Base-by-base conservation (phyloP, 23 tunicate species). In the Styela clava region DNA sequence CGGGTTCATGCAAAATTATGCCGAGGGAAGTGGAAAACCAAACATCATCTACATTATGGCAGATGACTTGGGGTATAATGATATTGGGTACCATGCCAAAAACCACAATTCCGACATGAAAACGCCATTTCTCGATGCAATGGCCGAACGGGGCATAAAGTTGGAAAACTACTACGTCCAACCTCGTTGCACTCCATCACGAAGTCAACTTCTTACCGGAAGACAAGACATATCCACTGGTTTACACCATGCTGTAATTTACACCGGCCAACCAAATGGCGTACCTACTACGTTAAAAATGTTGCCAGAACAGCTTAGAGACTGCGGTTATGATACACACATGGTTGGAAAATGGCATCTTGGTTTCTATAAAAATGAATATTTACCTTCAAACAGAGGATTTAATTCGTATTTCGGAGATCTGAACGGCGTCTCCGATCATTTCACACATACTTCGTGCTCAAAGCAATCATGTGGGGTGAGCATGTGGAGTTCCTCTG, bases 301-400 rank as follows among this genome's bases (percentile, higher is more conserved):
- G 20, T 76, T 87, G 63, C 92, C 92, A 30, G 78, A 87, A 69
- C 82, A 74, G 19, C 51, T 87, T n/a, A 74, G 76, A 64, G 23
- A 78, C 22, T 89, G 95, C 61, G 95, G 95, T 7, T 89, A 89
- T 67, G 78, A 67, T 52, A 89, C 95, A 37, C 82, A 85, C 34
- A 89, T 89, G 95, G 70, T 89, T 61, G 95, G 95, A 29, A 89
- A 89, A 69, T 89, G 95, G 93, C 93, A 88, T 69, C 87, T 88
- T 68, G 93, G 93, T 2, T 77, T 74, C 31, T 87, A 68, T 63
- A 65, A 82, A 63, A 52, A 68, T 21, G 82, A 67, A 24, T 87
- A 74, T 76, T 28, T 87, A 21, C 92, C 92, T n/a, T 84, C 81
- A 73, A 87, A 83, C 16, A 82, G 92, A 64, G 92, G 92, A 25